Percentiles rank a stretch among this genome's conserved stretches.
Conservation (phyloP, 2,113 vertebrate species). For the Seriola dumerili region DNA sequence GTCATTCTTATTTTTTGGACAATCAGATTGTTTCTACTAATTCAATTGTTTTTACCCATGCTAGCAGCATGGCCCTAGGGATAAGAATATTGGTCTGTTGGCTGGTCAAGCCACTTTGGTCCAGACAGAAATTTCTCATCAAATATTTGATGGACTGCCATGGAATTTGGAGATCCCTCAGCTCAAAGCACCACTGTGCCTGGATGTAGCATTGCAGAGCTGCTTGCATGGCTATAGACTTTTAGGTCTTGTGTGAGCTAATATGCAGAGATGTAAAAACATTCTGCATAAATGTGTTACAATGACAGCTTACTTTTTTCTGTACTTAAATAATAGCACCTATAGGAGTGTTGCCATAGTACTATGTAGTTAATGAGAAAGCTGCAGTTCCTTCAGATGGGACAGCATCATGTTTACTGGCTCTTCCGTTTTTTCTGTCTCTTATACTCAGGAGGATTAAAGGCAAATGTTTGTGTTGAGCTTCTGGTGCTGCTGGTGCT, state of each 20-base stretch:
- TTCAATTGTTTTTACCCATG: not conserved
- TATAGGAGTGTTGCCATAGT: not conserved
- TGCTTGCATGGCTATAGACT: not conserved
- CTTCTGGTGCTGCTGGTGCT: constrained; percentile 15
- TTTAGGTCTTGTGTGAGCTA: not conserved
- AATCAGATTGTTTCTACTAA: not conserved
- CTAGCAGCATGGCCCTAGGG: not conserved
- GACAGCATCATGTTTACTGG: constrained; percentile 1
- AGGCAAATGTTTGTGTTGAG: constrained; percentile 21
- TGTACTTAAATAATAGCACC: not conserved
- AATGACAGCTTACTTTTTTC: not conserved
- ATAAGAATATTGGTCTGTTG: not conserved
- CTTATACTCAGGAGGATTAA: constrained; percentile 16
- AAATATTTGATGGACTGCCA: not conserved
- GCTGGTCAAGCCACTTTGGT: not conserved
- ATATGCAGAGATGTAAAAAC: not conserved
- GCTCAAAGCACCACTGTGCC: not conserved
- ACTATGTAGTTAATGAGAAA: not conserved
- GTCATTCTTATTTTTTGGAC: not conserved
- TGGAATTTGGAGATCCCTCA: not conserved
- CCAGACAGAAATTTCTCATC: not conserved
- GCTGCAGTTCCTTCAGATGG: not conserved
- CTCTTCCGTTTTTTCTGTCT: not conserved
- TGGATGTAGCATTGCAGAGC: not conserved
- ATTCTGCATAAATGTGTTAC: not conserved